These are phyloP conservation scores for Anhinga rufa DNA, from an alignment of 2,113 vertebrate species.

Conservation along the genomic window DNA sequence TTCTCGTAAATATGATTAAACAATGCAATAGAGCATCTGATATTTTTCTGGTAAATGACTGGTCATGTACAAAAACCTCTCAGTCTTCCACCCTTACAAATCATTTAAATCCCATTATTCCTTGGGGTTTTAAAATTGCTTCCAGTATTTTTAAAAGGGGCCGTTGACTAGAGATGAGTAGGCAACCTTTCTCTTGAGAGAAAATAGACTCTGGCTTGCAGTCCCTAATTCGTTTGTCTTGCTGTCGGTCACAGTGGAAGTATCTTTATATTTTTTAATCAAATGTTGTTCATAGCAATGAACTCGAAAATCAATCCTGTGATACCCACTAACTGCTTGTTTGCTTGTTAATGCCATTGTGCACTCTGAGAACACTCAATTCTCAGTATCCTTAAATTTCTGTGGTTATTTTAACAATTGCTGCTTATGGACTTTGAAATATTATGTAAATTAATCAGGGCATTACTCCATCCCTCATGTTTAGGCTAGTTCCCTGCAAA, in stretches of 20 bases:
- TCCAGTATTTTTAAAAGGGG: not conserved
- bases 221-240: not conserved
- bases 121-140: not conserved
- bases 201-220: not conserved
- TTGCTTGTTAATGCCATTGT: not conserved
- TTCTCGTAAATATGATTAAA: not conserved
- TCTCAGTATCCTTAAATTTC: not conserved
- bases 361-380: not conserved
- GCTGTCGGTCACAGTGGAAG: not conserved
- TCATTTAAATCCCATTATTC: not conserved
- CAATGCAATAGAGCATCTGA: not conserved
- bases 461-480: not conserved
- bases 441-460: not conserved
- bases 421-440: not conserved
- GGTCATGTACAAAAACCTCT: not conserved
- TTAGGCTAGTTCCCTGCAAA: not conserved
- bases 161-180: not conserved
- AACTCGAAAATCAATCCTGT: not conserved
- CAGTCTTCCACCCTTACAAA: not conserved
- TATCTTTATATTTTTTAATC: not conserved
- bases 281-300: not conserved
- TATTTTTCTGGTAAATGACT: constrained; percentile 9
- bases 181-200: not conserved
- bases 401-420: not conserved
- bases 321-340: not conserved